Evolutionary conservation across 2,113 vertebrate genomes (phyloP).

Genomic region (Tachysurus vachellii): DNA sequence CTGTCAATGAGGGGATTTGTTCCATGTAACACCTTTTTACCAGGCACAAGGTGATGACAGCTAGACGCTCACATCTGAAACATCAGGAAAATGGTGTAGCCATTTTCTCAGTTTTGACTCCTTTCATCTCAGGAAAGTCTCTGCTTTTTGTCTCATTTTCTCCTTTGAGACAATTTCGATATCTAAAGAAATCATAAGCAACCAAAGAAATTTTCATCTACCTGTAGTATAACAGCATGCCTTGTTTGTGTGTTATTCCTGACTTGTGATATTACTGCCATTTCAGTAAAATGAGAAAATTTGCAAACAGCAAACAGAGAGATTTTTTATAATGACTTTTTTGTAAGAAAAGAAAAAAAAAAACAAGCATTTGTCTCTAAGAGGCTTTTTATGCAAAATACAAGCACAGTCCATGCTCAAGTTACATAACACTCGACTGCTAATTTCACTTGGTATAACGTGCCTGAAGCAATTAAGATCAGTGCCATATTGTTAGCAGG

Average conservation of each 20-base stretch:
- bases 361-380: background rate
- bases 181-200: background rate
- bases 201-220: background rate
- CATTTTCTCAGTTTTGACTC: background rate
- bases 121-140: background rate
- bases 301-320: background rate
- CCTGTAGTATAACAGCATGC: background rate
- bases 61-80: background rate
- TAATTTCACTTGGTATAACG: slow-evolving; percentile 6
- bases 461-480: slow-evolving; percentile 32
- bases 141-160: background rate
- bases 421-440: background rate
- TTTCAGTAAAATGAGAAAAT: background rate
- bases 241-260: background rate
- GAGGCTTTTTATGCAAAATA: background rate
- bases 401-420: background rate
- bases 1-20: background rate
- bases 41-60: background rate
- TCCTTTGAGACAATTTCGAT: background rate
- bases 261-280: background rate
- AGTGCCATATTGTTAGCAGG: slow-evolving; percentile 29
- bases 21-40: too few species aligned
- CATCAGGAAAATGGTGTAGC: background rate
- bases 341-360: background rate
- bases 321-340: background rate